Base-by-base conservation (phyloP, 2,888 invertebrate species). In the Rhamphomyia laevipes region DNA sequence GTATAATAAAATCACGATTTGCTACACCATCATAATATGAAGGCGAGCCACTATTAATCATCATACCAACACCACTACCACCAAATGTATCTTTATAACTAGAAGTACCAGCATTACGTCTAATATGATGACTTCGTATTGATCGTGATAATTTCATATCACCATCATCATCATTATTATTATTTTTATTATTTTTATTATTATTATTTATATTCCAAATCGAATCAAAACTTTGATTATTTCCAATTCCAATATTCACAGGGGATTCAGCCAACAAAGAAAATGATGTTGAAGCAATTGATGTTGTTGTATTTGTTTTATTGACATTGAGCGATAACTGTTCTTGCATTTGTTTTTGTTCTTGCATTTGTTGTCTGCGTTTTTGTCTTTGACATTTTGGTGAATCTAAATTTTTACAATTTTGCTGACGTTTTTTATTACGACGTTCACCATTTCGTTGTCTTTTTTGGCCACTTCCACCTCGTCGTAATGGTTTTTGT, bases 371-470 rank as follows among this genome's bases (percentile, higher is more conserved):
- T 43, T 68, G 67, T 4, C 64, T 61, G 45, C 62, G 61, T 2
- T 66, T 62, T 43, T 66, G 67, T 3, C 67, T 59, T 47, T 65
- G 62, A 21, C 68, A 68, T 46, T 66, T 67, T 0, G 61, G 60
- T 0, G 66, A 64, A 10, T 68, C 66, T 1, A 65, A 62, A 52
- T 68, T 68, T 10, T 66, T 62, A 17, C 61, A 60, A 18, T 54
- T 52, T 37, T 68, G 67, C 18, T 65, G 59, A 46, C 66, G 64
- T 13, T 67, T 67, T 44, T 55, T 55, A 43, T 55, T 54, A 13
- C 54, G 54, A 18, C 53, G 53, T 17, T 55, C 55, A 7, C 53
- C 54, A 18, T 53, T 53, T 23, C 54, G 41, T 6, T 52, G 53
- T 9, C 53, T 48, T 43, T 55, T 56, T 10, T 50, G 49, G 27